These are phyloP conservation scores for Drosophila nigrodunni DNA, from an alignment of 1,140 invertebrate genomes.

Conservation along the genomic window DNA sequence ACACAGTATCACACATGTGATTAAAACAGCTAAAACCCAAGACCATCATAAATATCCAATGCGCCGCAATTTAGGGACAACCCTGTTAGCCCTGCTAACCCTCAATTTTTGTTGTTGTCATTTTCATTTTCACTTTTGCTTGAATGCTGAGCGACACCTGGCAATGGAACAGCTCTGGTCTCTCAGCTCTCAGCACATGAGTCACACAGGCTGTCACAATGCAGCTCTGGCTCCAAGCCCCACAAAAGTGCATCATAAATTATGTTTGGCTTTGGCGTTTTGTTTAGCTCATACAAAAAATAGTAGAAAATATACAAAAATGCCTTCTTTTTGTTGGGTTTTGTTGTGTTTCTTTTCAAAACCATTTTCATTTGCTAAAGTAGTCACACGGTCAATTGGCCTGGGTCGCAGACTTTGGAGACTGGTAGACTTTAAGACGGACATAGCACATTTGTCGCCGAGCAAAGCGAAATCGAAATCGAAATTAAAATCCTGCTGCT, in stretches of 20 bases:
- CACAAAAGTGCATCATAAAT: conserved; percentile 81
- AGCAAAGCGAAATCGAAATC: conserved; percentile 75
- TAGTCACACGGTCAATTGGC: conserved; percentile 77
- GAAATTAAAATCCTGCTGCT: conserved; percentile 75
- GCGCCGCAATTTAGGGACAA: conserved; percentile 76
- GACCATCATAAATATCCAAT: conserved; percentile 81
- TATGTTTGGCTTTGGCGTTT: conserved; percentile 61
- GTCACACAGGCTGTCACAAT: conserved; percentile 58
- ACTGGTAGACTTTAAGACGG: conserved; percentile 9
- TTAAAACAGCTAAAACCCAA: conserved; percentile 69
- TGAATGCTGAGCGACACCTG: conserved; percentile 71
- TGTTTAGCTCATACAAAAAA: conserved; percentile 22
- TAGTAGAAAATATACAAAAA: conserved; percentile 1
- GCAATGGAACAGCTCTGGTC: conserved; percentile 24
- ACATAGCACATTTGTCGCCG: conserved; percentile 70
- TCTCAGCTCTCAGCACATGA: conserved; percentile 48
- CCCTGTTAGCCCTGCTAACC: background rate
- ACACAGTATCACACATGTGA: conserved; percentile 54
- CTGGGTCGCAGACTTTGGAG: conserved; percentile 4
- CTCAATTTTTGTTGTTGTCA: background rate
- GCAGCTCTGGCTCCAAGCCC: conserved; percentile 19
- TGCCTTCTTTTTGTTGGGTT: too few species aligned
- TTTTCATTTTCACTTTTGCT: conserved; percentile 73
- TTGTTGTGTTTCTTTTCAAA: background rate
- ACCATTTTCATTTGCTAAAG: conserved; percentile 82